These are phyloP conservation scores for Conchocele bisecta DNA, from an alignment of 2,888 invertebrate species.

Conservation along the genomic window DNA sequence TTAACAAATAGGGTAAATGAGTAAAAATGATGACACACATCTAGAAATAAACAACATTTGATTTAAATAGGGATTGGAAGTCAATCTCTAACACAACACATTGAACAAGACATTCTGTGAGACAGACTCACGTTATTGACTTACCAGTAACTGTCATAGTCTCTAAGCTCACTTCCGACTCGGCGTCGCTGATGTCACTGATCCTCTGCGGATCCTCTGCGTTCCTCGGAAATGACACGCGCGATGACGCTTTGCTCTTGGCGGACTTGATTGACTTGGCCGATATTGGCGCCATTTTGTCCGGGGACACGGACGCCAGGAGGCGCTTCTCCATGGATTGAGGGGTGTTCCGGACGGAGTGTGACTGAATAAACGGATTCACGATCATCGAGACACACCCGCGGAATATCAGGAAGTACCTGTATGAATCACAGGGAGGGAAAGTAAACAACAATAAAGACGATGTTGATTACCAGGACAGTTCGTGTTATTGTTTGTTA, in stretches of 20 bases:
- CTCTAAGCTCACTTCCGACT: constrained; percentile 15
- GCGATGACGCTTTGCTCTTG: constrained; percentile 4
- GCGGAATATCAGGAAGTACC: constrained; percentile 38
- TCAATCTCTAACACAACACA: no score
- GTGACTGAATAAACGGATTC: constrained; percentile 36
- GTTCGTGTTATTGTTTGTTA: no score
- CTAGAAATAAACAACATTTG: no score
- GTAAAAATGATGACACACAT: no score
- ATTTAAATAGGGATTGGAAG: no score
- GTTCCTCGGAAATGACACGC: background rate
- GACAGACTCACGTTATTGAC: no score
- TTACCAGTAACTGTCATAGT: no score
- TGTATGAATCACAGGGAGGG: background rate
- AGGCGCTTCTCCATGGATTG: constrained; percentile 19
- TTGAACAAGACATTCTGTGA: no score
- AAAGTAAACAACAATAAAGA: no score
- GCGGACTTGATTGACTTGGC: background rate
- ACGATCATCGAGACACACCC: constrained; percentile 45
- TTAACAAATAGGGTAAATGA: no score
- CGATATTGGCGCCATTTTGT: constrained; percentile 3
- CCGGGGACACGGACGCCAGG: constrained; percentile 6
- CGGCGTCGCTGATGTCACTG: constrained; percentile 20
- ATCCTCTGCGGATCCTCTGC: no score
- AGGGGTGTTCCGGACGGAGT: constrained; percentile 5
- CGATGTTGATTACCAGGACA: no score